A percentile compares a stretch with the other conserved stretches of the same genome.
phyloP scores from a whole-genome alignment of 2,113 vertebrate genomes.

The Cranoglanis bouderius region DNA sequence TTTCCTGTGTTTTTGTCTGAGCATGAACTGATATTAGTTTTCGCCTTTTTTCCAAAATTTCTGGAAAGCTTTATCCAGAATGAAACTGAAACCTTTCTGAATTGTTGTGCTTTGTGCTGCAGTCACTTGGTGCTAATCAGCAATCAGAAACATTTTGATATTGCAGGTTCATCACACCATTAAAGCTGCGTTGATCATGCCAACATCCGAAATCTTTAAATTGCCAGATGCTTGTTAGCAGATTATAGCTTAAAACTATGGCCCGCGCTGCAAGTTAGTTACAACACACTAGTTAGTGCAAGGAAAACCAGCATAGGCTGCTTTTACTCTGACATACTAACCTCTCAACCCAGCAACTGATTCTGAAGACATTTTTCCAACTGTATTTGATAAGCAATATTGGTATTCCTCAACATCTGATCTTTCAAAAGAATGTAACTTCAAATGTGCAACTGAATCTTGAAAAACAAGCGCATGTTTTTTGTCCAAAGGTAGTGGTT shows the following conservation, averaged over 20 bases:
- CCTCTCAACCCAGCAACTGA: slow-evolving; percentile 85
- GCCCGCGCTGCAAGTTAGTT: slow-evolving; percentile 48
- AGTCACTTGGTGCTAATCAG: background rate
- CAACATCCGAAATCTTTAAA: slow-evolving; percentile 18
- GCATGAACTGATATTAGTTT: slow-evolving; percentile 1
- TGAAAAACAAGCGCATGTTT: slow-evolving; percentile 83
- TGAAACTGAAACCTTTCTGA: background rate
- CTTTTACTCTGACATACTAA: slow-evolving; percentile 72
- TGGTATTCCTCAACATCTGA: slow-evolving; percentile 88
- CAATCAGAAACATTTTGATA: slow-evolving; percentile 38
- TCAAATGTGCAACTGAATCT: slow-evolving; percentile 81
- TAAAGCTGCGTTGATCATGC: slow-evolving; percentile 28
- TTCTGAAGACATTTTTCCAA: slow-evolving; percentile 83
- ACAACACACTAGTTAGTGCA: slow-evolving; percentile 44
- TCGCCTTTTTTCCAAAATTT: background rate
- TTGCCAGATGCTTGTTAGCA: slow-evolving; percentile 39
- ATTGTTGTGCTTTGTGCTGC: background rate
- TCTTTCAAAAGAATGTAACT: slow-evolving; percentile 88
- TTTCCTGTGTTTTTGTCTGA: background rate
- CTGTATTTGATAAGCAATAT: slow-evolving; percentile 86
- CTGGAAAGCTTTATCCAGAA: background rate
- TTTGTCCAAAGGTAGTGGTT: slow-evolving; percentile 83
- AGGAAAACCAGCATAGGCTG: slow-evolving; percentile 22
- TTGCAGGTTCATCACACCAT: slow-evolving; percentile 38
- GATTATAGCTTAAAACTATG: slow-evolving; percentile 35